Evolutionary conservation across 1,140 invertebrate genomes (phyloP), one percentile per base, ranked within the genome.

Genomic region (Acromyrmex charruanus): DNA sequence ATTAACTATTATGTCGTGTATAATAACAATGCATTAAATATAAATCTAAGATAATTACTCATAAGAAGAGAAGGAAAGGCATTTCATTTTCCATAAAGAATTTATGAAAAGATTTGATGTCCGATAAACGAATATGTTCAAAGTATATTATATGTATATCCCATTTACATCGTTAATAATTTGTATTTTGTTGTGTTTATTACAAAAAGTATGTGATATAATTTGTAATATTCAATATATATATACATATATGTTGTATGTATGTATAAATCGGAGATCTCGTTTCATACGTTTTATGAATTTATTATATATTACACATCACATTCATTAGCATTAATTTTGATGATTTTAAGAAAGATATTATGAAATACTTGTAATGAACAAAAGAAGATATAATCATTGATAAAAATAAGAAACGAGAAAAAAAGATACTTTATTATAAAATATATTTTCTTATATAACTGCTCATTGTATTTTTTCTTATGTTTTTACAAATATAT

Each of bases 401-500:
- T 53, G 3, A 55, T 58, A 12, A 81, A 71, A 81, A 28, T 58
- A 80, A 68, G 51, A 66, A 66, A 21, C 0, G 12, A 28, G 18
- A 63, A n/a, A 61, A 61, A 49, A 14, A 51, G 49, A 51, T 16
- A 44, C 9, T 44, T 44, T 44, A 10, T 10, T 44, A 18, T 44
- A 55, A 28, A 71, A 25, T 21, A 81, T 69, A 79, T 68, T 68
- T 79, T 79, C 16, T 71, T 71, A 71, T 14, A 5, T 44, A 59
- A 39, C 39, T 35, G 31, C 31, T 81, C 14, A 44, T 81, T 39
- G n/a, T 16, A 71, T 71, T 81, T 80, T 58, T 81, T 31, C 21
- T 77, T 59, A 39, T 16, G 14, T 75, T 77, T 75, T 59, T 77
- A 61, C 14, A 61, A 61, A 39, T 18, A 66, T 7, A 80, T 6